A percentile compares a stretch with the other conserved stretches of the same genome.
phyloP scores from a whole-genome alignment of 1,140 invertebrate genomes.

The Chironomus striatipennis region DNA sequence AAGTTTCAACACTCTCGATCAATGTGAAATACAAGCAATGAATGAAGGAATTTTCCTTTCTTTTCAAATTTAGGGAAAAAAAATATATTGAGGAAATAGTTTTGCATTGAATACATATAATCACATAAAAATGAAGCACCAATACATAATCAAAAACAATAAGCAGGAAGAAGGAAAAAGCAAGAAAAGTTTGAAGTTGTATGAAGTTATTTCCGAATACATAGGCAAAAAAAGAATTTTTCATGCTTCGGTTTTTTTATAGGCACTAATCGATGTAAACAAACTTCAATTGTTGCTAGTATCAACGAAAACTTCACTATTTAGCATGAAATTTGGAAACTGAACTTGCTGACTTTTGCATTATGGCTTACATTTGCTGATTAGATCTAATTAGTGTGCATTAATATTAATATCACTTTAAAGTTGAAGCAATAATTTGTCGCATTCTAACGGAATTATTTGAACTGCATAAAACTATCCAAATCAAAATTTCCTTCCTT shows the following conservation, averaged over 20 bases:
- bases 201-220: neutral
- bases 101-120: slow-evolving; percentile 4
- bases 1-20: neutral
- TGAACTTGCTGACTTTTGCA: neutral
- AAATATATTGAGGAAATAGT: neutral
- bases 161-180: neutral
- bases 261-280: slow-evolving; percentile 19
- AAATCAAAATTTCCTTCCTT: neutral
- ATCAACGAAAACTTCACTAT: neutral
- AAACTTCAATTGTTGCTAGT: slow-evolving; percentile 1
- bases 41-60: slow-evolving; percentile 17
- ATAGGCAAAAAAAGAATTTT: neutral
- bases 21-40: neutral
- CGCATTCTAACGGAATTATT: no score
- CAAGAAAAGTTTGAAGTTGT: neutral
- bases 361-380: no score
- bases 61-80: neutral
- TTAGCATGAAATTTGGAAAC: neutral
- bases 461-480: no score
- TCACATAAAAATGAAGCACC: no score
- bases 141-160: no score
- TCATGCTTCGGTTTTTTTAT: neutral
- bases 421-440: neutral
- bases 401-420: neutral
- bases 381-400: no score